Evolutionary conservation across 2,113 vertebrate genomes (phyloP), one percentile per base, ranked within the genome.

Genomic region (Dasyprocta punctata): DNA sequence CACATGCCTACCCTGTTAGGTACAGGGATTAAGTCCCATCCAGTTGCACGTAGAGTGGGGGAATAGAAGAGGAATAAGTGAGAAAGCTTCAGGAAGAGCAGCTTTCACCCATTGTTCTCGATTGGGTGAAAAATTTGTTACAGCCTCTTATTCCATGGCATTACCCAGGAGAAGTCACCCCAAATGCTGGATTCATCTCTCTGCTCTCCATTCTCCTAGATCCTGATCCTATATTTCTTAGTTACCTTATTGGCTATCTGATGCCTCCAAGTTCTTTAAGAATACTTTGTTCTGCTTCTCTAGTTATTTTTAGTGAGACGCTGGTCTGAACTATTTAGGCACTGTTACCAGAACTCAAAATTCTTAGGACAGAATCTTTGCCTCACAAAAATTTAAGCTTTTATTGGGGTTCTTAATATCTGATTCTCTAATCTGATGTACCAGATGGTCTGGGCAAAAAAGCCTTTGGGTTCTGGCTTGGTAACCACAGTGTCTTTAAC

Each of bases 331-430:
- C 49, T 88, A 88, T 17, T 73, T 75, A 75, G 49, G 56, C 49
- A 61, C n/a, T 91, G 7, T 36, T 92, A 89, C 30, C n/a, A 95
- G 80, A 92, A 81, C 49, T 54, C 54, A 69, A 30, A 90, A 93
- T 82, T 75, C 56, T 80, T 28, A n/a, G 47, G 44, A 26, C n/a
- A 14, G 38, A 49, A 83, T 41, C 67, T 60, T 56, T 56, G 54
- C 80, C 8, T 65, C 26, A 41, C n/a, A 80, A 71, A 95, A 77
- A 30, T 9, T 26, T n/a, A 77, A 33, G 61, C 56, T 24, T 86
- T 44, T 20, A 36, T 84, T 63, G 36, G 20, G 13, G 1, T 63
- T 65, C 41, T 17, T 78, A 5, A 36, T 58, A 1, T 84, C 52
- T 28, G 30, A 80, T 56, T 90, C 61, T 63, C 85, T 65, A 58